Evolutionary conservation across 2,888 invertebrate species (phyloP).

Genomic region (Leucoma salicis): DNA sequence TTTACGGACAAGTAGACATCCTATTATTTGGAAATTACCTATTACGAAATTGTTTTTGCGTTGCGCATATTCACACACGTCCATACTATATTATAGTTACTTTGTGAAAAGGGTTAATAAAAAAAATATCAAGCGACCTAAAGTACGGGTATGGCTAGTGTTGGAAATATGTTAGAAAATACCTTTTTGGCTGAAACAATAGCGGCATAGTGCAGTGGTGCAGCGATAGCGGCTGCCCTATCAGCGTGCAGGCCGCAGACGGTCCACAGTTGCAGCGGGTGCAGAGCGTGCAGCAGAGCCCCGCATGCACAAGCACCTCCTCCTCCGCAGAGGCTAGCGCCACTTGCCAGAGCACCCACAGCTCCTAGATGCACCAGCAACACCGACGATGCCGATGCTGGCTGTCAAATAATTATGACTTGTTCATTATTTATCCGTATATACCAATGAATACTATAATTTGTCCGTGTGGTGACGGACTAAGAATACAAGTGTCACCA

Average conservation of each 20-base stretch:
- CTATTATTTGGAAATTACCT: too few relatives aligned
- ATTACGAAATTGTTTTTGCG: too few relatives aligned
- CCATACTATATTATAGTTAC: too few relatives aligned
- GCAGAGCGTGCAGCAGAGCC: conserved; percentile 86
- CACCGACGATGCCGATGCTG: conserved; percentile 86
- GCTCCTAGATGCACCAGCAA: conserved; percentile 87
- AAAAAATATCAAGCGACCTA: too few relatives aligned
- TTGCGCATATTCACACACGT: too few relatives aligned
- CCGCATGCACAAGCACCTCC: conserved; percentile 86
- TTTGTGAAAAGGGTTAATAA: too few relatives aligned
- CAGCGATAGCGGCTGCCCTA: conserved; percentile 90
- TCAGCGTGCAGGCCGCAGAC: conserved; percentile 91
- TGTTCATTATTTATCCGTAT: not conserved
- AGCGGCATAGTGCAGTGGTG: conserved; percentile 90
- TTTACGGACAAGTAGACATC: too few relatives aligned
- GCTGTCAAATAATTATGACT: conserved; percentile 62
- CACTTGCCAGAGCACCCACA: conserved; percentile 86
- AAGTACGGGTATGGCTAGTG: too few relatives aligned
- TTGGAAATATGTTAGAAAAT: too few relatives aligned
- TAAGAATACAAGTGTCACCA: too few relatives aligned
- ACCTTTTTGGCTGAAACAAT: conserved; percentile 88
- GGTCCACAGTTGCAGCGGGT: conserved; percentile 90
- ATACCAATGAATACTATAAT: not conserved
- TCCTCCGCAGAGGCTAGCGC: conserved; percentile 86
- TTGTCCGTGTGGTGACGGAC: too few relatives aligned